These are phyloP conservation scores for Dolomedes plantarius DNA, from an alignment of 2,888 invertebrate genomes.

Conservation along the genomic window DNA sequence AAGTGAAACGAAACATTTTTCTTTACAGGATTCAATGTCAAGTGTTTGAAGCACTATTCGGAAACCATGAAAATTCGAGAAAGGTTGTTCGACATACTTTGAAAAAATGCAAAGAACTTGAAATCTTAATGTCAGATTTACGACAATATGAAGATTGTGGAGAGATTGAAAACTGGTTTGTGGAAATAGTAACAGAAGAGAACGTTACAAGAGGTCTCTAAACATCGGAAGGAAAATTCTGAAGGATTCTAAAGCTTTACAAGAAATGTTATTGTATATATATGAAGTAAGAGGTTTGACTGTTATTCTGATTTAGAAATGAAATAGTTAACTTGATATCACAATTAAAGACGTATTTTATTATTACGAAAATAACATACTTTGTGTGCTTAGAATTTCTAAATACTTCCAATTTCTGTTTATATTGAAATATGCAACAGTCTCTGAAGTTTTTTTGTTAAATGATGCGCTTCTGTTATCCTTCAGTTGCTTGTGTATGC, in stretches of 20 bases:
- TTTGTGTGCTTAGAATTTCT: too few relatives aligned
- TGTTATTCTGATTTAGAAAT: not conserved
- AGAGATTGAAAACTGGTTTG: conserved; percentile 83
- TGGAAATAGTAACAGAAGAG: conserved; percentile 82
- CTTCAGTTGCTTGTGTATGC: too few relatives aligned
- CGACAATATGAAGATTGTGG: conserved; percentile 84
- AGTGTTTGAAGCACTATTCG: conserved; percentile 91
- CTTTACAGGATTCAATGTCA: conserved; percentile 79
- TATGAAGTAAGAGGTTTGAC: conserved; percentile 84
- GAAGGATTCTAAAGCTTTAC: conserved; percentile 89
- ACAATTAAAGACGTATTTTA: too few relatives aligned
- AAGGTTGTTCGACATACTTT: conserved; percentile 87
- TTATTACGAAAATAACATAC: too few relatives aligned
- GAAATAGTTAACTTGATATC: too few relatives aligned
- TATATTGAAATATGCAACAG: too few relatives aligned
- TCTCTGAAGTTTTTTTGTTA: too few relatives aligned
- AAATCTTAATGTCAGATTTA: conserved; percentile 83
- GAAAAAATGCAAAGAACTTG: conserved; percentile 85
- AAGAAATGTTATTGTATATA: conserved; percentile 90
- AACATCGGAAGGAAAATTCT: conserved; percentile 84
- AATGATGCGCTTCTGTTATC: too few relatives aligned
- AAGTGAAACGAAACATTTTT: too few relatives aligned
- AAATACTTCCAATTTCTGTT: too few relatives aligned
- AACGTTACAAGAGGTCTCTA: conserved; percentile 84
- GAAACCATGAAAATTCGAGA: conserved; percentile 94